Evolutionary conservation across 2,797 vertebrate genomes (phyloP), one percentile per base, ranked within the genome.

Genomic region (Melanitta fusca): DNA sequence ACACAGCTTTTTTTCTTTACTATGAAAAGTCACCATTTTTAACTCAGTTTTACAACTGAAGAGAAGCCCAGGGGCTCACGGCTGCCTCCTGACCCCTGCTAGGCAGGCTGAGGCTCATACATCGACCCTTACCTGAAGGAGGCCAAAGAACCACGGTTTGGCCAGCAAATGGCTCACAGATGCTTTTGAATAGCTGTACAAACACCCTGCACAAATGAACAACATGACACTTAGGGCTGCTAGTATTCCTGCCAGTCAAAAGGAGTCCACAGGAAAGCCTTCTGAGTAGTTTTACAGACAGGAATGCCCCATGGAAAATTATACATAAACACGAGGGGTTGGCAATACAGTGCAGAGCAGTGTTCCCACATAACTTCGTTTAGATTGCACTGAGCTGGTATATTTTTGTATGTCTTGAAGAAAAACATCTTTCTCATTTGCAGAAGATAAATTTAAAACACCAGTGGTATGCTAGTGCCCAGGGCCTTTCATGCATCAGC

Each of bases 341-440:
- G 95, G 97, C 97, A 98, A 97, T 95, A 94, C 96, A 91, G 56
- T 96, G 91, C 96, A 97, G 96, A 96, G 94, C 96, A 96, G 85
- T 88, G 96, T 88, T 95, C 95, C 98, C 97, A 92, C 98, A 98
- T 97, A 97, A 98, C 78, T 69, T 78, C 72, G 95, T 97, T 97
- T 95, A 97, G 97, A 98, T 97, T 97, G 92, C 96, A 92, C 96
- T 91, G 95, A 97, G 92, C 96, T 91, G 89, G 97, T 98, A 97
- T 98, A 98, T 99, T 99, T 98, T 98, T 98, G 93, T 97, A 97
- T 94, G 92, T 97, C 97, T 94, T 85, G 53, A 98, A 98, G 98
- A 98, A 98, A 98, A 98, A 98, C 98, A 98, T 98, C 98, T 97
- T 97, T 98, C 96, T 94, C 96, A 95, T 97, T 98, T 98, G 97